phyloP scores from a whole-genome alignment of 2,113 vertebrate species.

The Pachycephala philippinensis region DNA sequence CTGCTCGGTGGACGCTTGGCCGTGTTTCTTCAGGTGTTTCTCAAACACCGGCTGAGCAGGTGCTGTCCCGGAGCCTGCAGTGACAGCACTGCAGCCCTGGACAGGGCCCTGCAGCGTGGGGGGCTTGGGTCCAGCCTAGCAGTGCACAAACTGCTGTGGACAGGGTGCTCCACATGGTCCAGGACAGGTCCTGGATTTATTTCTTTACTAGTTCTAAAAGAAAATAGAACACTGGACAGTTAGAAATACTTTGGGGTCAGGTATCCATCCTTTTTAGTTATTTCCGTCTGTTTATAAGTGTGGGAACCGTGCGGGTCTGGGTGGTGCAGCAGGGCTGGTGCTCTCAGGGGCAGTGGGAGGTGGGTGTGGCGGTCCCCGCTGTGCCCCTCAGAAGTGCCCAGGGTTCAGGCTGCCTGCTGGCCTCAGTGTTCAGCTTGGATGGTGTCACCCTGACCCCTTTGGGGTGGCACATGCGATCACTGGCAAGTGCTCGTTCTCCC shows the following conservation, averaged over 20 bases:
- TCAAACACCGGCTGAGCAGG: fast-evolving
- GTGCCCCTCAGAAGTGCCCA: neutral
- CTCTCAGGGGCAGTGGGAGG: neutral
- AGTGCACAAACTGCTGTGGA: neutral
- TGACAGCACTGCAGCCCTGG: neutral
- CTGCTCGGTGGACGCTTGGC: neutral
- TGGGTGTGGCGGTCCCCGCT: neutral
- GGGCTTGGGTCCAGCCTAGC: neutral
- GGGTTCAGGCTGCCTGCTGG: neutral
- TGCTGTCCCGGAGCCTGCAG: neutral
- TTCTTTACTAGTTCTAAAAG: neutral
- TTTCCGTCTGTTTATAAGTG: fast-evolving
- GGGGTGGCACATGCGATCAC: neutral
- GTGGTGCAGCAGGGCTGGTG: neutral
- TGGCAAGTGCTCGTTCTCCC: neutral
- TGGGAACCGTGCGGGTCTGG: neutral
- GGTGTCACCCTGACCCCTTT: neutral
- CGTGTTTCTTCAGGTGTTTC: neutral
- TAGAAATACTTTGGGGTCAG: neutral
- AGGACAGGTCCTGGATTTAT: neutral
- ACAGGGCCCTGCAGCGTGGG: neutral
- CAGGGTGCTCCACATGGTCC: neutral
- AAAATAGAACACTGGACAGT: neutral
- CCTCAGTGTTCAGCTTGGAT: neutral
- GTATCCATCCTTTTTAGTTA: neutral